phyloP scores from a whole-genome alignment of 1,140 invertebrate species.

The Leptinotarsa lineolata region DNA sequence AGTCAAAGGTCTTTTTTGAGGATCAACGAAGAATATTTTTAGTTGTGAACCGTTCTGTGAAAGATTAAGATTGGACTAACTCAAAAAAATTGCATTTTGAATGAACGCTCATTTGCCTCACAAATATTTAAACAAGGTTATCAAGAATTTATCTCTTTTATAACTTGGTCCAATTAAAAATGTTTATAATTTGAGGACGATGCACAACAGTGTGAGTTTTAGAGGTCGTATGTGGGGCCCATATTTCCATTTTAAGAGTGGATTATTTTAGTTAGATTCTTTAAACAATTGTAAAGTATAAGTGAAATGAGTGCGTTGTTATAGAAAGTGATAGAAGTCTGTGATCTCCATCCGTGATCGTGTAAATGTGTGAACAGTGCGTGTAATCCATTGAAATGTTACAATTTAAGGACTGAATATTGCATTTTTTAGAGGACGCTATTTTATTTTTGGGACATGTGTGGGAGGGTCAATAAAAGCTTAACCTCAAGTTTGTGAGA shows the following conservation, averaged over 20 bases:
- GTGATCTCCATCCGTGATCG: background rate
- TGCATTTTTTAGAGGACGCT: too few species aligned
- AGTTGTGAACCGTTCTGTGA: background rate
- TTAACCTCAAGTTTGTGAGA: too few species aligned
- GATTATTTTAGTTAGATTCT: background rate
- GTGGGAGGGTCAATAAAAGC: too few species aligned
- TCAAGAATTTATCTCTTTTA: constrained; percentile 25
- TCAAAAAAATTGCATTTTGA: constrained; percentile 26
- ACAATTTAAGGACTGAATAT: too few species aligned
- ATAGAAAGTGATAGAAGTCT: background rate
- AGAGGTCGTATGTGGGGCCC: constrained; percentile 1
- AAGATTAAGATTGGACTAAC: background rate
- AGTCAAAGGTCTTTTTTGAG: constrained; percentile 13
- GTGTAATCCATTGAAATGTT: too few species aligned
- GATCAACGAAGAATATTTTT: background rate
- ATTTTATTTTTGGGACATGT: too few species aligned
- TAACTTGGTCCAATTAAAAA: constrained; percentile 23
- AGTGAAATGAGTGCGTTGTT: background rate
- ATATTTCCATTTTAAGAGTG: background rate
- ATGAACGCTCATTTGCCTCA: constrained; percentile 12
- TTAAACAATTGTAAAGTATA: background rate
- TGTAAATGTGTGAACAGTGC: too few species aligned
- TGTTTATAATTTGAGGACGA: constrained; percentile 21
- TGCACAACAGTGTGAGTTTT: constrained; percentile 15
- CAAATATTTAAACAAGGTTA: constrained; percentile 32